phyloP scores from a whole-genome alignment of 2,113 vertebrate genomes.

The Thamnophis sirtalis region DNA sequence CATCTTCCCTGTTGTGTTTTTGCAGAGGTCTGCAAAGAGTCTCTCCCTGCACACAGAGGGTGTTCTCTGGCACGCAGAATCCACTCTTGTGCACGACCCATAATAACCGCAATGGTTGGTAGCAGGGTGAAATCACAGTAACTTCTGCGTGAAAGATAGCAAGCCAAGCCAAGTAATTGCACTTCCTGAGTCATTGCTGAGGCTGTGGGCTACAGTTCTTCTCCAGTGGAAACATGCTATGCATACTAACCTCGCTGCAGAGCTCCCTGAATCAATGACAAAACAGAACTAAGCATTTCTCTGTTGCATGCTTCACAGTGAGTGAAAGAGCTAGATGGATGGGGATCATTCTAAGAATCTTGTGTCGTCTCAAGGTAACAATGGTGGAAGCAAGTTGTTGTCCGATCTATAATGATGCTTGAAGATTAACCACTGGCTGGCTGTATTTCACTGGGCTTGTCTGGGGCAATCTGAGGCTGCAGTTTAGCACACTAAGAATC shows the following conservation, averaged over 20 bases:
- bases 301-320: not conserved
- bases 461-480: not conserved
- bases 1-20: not conserved
- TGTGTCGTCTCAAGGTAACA: not conserved
- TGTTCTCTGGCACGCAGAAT: not conserved
- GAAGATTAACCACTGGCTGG: not conserved
- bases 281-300: not conserved
- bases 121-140: not conserved
- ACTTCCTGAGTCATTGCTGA: not conserved
- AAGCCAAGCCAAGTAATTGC: not conserved
- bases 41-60: not conserved
- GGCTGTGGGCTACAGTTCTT: not conserved
- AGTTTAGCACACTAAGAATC: not conserved
- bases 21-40: not conserved
- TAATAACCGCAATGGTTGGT: not conserved
- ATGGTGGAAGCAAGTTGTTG: not conserved
- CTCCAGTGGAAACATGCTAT: not conserved
- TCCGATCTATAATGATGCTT: not conserved
- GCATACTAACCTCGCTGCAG: not conserved
- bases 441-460: not conserved
- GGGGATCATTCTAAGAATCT: not conserved
- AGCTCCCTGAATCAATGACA: not conserved
- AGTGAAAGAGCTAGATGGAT: not conserved
- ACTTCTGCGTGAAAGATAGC: not conserved
- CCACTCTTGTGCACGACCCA: not conserved